Evolutionary conservation across 2,888 invertebrate species (phyloP), one percentile per base, ranked within the genome.

Genomic region (Steinernema hermaphroditum): DNA sequence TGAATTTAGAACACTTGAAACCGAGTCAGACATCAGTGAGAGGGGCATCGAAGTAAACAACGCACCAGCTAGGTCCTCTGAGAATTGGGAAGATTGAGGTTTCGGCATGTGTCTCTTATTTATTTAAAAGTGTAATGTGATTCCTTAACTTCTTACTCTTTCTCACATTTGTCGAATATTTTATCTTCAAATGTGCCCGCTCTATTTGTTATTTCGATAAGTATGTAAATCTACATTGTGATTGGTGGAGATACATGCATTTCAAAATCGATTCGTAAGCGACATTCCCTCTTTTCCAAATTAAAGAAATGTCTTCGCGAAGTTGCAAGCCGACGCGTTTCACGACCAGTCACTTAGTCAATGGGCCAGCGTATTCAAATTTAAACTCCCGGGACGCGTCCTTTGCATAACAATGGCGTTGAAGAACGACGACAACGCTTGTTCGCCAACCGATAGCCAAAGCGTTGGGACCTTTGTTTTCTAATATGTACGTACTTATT

Each of bases 321-420:
- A 62, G 29, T 62, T 32, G 62, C 32, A 27, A 62, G 62, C 62
- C 27, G 29, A 29, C 62, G 62, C 62, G 62, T 62, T 62, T 62
- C 14, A 62, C 62, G 62, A 62, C 29, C 34, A 62, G 62, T 62
- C 29, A 62, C 62, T 62, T 62, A 62, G 62, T 62, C 62, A 62
- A 29, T 16, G 29, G 32, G 62, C 22, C 27, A 32, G 62, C 62
- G 62, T 62, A 62, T 62, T 62, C 32, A 62, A 62, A 62, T 62
- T 62, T n/a, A 29, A 62, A 62, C 62, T 62, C 62, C 34, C 16
- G 50, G 29, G 62, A 62, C 62, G 32, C 32, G 29, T 29, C 16
- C 62, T 62, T 32, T 62, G 62, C 32, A 62, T 62, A 62, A 62
- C 62, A 62, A 62, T 62, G 62, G 62, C 29, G 16, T 29, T 32